phyloP scores from a whole-genome alignment of 2,888 invertebrate genomes.

The Agrochola macilenta region DNA sequence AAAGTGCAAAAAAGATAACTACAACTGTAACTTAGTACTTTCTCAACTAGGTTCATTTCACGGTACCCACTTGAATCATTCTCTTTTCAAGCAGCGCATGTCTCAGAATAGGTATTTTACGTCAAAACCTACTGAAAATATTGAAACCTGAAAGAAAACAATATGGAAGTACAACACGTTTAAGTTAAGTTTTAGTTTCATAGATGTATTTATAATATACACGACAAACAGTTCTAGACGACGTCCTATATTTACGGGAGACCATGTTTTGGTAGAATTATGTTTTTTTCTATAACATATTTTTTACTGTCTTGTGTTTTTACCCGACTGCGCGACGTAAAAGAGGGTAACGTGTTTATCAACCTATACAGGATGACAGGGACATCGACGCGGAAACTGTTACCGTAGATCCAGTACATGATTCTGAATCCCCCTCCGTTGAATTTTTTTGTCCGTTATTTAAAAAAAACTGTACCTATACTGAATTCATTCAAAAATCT shows the following conservation, averaged over 20 bases:
- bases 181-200: constrained; percentile 7
- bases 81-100: constrained; percentile 18
- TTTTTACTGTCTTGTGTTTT: neutral
- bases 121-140: neutral
- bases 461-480: too few relatives aligned
- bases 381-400: too few relatives aligned
- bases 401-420: too few relatives aligned
- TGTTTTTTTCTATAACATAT: neutral
- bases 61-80: neutral
- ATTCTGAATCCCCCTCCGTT: too few relatives aligned
- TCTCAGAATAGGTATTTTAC: constrained; percentile 48
- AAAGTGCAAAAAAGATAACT: neutral
- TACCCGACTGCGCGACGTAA: too few relatives aligned
- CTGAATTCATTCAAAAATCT: too few relatives aligned
- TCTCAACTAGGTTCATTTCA: neutral
- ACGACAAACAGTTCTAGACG: neutral
- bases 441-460: too few relatives aligned
- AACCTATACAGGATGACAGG: too few relatives aligned
- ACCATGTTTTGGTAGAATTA: constrained; percentile 5
- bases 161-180: neutral
- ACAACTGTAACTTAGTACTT: neutral
- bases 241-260: neutral
- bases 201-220: neutral
- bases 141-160: constrained; percentile 3
- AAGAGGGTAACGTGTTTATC: too few relatives aligned